Base-by-base conservation (phyloP, 2,113 vertebrate genomes). In the Poeciliopsis occidentalis region DNA sequence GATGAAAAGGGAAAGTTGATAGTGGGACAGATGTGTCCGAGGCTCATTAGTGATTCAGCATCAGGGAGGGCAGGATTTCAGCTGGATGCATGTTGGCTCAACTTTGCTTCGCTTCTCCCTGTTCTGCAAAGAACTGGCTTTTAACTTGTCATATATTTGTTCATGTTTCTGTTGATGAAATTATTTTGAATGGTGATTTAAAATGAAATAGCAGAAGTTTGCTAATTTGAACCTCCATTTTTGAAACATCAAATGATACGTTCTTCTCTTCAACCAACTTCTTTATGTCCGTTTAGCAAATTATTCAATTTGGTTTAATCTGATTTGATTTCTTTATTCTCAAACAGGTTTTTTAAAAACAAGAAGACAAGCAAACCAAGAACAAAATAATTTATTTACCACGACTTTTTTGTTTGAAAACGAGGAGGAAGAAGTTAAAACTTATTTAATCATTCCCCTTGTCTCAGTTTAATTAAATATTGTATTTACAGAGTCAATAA, bases 11-110 rank as follows among this genome's bases (percentile, higher is more conserved):
- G 22, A 71, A 44, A 63, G 34, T 66, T 73, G 32, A 22, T 3
- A 26, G 37, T 11, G 4, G 73, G 80, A 60, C 91, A 92, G 89
- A 89, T 91, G 90, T 91, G 79, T 22, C 60, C 60, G 78, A 19
- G 26, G 78, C 87, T 93, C 83, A 85, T 91, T 87, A 88, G 73
- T 60, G 73, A 67, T 30, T 1, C 29, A 60, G 73, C 44, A 73
- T 60, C 67, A 75, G 70, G n/a, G 71, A 73, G 64, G 64, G 71
- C 17, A 67, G 70, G 34, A 75, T 76, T 65, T 76, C 67, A 84
- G 76, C 78, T 88, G 84, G 22, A 11, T 6, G 1, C 37, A 67
- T 39, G 24, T 39, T 37, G 64, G 37, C n/a, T 67, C 64, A 26
- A 17, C 30, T 30, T 63, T 63, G 12, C 19, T 24, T 57, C n/a